Evolutionary conservation across 2,888 invertebrate genomes (phyloP), one percentile per base, ranked within the genome.

Genomic region (Halocaridina rubra): DNA sequence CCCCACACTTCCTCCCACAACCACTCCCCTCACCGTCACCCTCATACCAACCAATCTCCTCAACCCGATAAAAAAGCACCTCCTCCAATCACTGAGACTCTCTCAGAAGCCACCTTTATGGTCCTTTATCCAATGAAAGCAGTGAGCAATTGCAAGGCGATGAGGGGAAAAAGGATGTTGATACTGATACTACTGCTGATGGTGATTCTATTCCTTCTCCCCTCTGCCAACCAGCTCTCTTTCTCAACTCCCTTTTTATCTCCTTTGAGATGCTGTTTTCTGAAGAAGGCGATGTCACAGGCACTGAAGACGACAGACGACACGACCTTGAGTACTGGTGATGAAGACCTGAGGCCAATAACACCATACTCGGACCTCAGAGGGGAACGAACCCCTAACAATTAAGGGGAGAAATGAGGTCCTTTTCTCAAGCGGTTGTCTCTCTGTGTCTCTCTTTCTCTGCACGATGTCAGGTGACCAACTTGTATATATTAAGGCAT

Each of bases 1-100:
- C 16, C 79, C 87, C 75, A 87, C 87, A 82, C 87, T 81, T 10
- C 87, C 84, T 27, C 85, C 85, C 79, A 85, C 78, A 16, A 87
- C 53, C 29, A 85, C 82, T 46, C 87, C 87, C 8, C 85, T 27
- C 24, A 85, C 82, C 13, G 79, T 85, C 27, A 81, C 79, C 71
- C 87, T 57, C 87, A 87, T 87, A 64, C 22, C 64, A 24, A n/a
- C 24, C 33, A 19, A 24, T n/a, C 22, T n/a, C 59, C n/a, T n/a
- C n/a, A n/a, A n/a, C n/a, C n/a, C n/a, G n/a, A n/a, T n/a, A n/a
- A 29, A 8, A 29, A 27, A 5, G 4, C 29, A 24, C 13, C 32
- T 61, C n/a, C 29, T 13, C 59, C 30, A 4, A 27, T 22, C 64
- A 22, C 57, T 10, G 16, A 59, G 33, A 32, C 57, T 16, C 10